Conservation (phyloP, 2,888 invertebrate genomes). For the Aleiodes testaceus region DNA sequence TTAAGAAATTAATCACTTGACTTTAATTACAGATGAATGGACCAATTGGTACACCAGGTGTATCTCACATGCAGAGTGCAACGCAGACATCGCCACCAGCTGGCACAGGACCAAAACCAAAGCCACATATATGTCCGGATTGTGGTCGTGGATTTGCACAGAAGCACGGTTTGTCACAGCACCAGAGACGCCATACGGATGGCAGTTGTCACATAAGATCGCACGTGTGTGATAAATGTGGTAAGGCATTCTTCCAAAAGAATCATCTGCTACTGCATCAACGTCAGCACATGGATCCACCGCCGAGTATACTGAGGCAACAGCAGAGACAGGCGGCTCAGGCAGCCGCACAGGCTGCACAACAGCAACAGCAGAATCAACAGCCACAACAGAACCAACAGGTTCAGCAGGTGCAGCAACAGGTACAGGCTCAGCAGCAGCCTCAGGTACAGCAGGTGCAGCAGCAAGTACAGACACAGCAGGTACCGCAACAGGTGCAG, state of each 20-base stretch:
- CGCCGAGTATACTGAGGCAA: conserved; percentile 74
- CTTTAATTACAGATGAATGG: conserved; percentile 68
- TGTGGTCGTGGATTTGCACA: conserved; percentile 89
- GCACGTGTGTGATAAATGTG: conserved; percentile 86
- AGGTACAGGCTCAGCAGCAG: conserved; percentile 62
- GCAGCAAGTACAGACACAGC: conserved; percentile 60
- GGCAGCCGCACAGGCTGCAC: conserved; percentile 68
- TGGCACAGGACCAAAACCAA: conserved; percentile 76
- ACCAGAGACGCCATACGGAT: conserved; percentile 86
- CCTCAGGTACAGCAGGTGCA: conserved; percentile 61
- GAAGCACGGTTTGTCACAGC: conserved; percentile 86
- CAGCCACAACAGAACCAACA: conserved; percentile 56
- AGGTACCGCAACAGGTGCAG: conserved; percentile 71
- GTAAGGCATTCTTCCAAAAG: conserved; percentile 90
- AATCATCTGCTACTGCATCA: conserved; percentile 88
- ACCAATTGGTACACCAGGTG: conserved; percentile 67
- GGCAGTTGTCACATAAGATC: conserved; percentile 86
- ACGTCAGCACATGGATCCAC: conserved; percentile 84
- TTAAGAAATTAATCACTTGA: conserved; percentile 35
- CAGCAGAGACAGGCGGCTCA: conserved; percentile 71
- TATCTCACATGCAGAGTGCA: conserved; percentile 71
- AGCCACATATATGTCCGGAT: conserved; percentile 85
- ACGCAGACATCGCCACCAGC: conserved; percentile 72
- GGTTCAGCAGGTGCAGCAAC: conserved; percentile 68
- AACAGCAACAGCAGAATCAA: conserved; percentile 53